Conservation (phyloP, 2,113 vertebrate species). For the Hucho hucho region DNA sequence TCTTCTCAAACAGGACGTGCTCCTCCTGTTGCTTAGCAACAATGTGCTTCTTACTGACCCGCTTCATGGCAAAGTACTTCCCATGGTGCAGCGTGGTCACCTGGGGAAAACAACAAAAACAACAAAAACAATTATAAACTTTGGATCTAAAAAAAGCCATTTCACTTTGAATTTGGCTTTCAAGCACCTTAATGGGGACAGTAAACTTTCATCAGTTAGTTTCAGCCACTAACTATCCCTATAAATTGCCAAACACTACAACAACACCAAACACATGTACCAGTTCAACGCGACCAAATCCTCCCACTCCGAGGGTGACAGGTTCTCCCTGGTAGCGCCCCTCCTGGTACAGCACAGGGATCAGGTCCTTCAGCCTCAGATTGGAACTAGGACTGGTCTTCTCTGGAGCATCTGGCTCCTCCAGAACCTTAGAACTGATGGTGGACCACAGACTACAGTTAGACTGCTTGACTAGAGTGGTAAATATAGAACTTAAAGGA, state of each 20-base stretch:
- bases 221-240: neutral
- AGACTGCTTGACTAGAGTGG: neutral
- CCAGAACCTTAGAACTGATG: slow-evolving; percentile 67
- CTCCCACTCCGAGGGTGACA: slow-evolving; percentile 77
- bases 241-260: neutral
- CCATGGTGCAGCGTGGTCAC: slow-evolving; percentile 68
- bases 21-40: slow-evolving; percentile 74
- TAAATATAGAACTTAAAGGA: neutral
- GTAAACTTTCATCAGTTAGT: no score
- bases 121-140: neutral
- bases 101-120: slow-evolving; percentile 36
- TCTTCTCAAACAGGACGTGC: slow-evolving; percentile 77
- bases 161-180: no score
- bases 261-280: slow-evolving; percentile 49
- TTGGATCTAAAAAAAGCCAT: neutral
- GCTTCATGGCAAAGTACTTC: slow-evolving; percentile 76
- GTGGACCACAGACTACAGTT: neutral
- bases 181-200: no score
- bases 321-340: slow-evolving; percentile 71
- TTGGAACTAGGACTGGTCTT: slow-evolving; percentile 50
- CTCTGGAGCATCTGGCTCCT: slow-evolving; percentile 52
- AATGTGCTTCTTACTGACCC: slow-evolving; percentile 76
- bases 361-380: slow-evolving; percentile 72
- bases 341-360: slow-evolving; percentile 76
- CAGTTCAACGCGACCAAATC: slow-evolving; percentile 79